Evolutionary conservation across 2,113 vertebrate species (phyloP).

Genomic region (Python bivittatus): DNA sequence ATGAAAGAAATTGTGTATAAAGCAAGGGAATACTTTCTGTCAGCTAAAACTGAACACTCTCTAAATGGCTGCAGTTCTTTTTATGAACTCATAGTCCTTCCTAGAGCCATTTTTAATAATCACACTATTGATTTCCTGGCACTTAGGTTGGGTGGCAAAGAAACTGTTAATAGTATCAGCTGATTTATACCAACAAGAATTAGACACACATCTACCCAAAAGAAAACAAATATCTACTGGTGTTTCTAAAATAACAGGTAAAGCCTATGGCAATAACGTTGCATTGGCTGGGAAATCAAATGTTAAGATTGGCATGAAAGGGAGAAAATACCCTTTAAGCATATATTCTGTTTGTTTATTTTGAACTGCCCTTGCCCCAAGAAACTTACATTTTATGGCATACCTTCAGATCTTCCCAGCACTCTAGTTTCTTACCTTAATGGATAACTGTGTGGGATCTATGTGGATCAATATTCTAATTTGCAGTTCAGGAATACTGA

Average conservation of each 20-base stretch:
- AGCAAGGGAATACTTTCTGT: constrained; percentile 3
- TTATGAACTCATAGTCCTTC: background rate
- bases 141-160: background rate
- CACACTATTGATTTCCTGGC: constrained; percentile 7
- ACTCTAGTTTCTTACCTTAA: background rate
- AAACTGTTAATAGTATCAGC: background rate
- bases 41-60: background rate
- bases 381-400: background rate
- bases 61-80: background rate
- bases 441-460: background rate
- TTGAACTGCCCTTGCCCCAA: background rate
- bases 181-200: background rate
- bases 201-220: background rate
- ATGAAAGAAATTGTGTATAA: constrained; percentile 6
- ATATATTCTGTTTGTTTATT: background rate
- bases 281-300: background rate
- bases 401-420: background rate
- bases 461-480: background rate
- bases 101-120: constrained; percentile 16
- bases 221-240: background rate
- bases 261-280: too few relatives aligned
- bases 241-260: background rate
- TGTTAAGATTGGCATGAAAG: background rate
- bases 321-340: background rate
- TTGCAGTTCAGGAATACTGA: background rate